These are phyloP conservation scores for Trileptium ribeirensis DNA, from an alignment of 2,888 invertebrate genomes.

Conservation along the genomic window DNA sequence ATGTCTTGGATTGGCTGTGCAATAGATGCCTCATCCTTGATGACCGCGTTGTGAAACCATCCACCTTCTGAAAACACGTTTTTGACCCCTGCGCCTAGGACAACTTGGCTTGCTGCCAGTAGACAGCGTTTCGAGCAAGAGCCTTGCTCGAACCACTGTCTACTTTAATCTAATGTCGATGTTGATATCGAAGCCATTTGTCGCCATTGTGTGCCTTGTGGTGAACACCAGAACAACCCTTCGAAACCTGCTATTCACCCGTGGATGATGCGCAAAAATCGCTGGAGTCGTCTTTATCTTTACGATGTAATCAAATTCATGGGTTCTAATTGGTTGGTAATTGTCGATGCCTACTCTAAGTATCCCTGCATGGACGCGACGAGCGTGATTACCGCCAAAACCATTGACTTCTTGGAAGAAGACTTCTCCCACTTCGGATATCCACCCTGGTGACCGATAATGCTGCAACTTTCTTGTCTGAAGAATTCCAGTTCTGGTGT, in stretches of 20 bases:
- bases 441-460: slow-evolving; percentile 39
- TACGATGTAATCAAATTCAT: slow-evolving; percentile 40
- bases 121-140: too few species aligned
- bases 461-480: slow-evolving; percentile 31
- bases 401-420: slow-evolving; percentile 30
- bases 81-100: neutral
- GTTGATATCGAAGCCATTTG: slow-evolving; percentile 12
- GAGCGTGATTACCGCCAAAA: slow-evolving; percentile 16
- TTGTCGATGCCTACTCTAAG: slow-evolving; percentile 5
- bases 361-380: slow-evolving; percentile 10
- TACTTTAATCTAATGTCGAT: slow-evolving; percentile 9
- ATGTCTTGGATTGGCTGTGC: too few species aligned
- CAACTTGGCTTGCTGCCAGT: neutral
- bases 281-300: slow-evolving; percentile 42
- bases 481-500: neutral
- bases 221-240: slow-evolving; percentile 14
- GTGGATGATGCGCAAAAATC: slow-evolving; percentile 39
- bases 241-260: slow-evolving; percentile 37
- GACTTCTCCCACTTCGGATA: slow-evolving; percentile 35
- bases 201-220: neutral
- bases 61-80: neutral
- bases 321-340: slow-evolving; percentile 19
- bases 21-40: slow-evolving; percentile 32
- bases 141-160: neutral
- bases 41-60: neutral